A percentile compares a stretch with the other conserved stretches of the same genome.
Conservation (phyloP, 2,113 vertebrate genomes). For the Silurus asotus region DNA sequence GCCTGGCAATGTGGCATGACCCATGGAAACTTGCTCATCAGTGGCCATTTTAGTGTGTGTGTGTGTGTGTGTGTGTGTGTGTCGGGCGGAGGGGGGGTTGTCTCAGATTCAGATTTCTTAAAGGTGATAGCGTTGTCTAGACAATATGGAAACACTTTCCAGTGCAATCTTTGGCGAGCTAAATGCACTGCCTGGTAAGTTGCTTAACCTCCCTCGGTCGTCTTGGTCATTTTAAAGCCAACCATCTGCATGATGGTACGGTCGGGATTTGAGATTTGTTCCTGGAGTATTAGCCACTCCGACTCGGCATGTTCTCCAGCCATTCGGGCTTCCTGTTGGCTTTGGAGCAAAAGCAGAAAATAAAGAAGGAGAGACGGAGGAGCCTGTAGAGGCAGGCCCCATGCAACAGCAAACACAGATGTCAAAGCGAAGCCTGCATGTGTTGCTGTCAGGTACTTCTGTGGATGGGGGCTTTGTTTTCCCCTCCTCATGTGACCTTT, state of each 20-base stretch:
- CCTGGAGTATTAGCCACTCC: constrained; percentile 39
- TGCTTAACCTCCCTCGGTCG: constrained; percentile 19
- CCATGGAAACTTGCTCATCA: constrained; percentile 52
- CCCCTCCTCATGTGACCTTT: constrained; percentile 56
- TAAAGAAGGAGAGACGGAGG: constrained; percentile 23
- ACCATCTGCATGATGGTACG: constrained; percentile 27
- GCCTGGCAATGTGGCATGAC: constrained; percentile 62
- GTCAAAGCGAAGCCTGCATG: constrained; percentile 56
- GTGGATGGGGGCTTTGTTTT: constrained; percentile 43
- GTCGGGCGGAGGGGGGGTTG: neutral
- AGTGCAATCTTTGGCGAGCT: constrained; percentile 10
- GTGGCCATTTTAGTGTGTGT: constrained; percentile 56
- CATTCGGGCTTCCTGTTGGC: constrained; percentile 41
- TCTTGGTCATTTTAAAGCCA: constrained; percentile 31
- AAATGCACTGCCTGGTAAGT: constrained; percentile 41
- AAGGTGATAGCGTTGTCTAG: constrained; percentile 42
- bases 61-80: constrained; percentile 59
- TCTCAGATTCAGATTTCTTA: neutral
- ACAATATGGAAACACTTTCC: constrained; percentile 40
- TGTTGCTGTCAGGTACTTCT: constrained; percentile 57
- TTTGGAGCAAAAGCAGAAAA: neutral
- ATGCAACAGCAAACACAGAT: constrained; percentile 54
- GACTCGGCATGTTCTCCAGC: constrained; percentile 28
- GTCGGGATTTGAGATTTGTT: constrained; percentile 36
- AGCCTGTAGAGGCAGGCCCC: constrained; percentile 51